These are phyloP conservation scores for Perodicticus potto DNA, from an alignment of 2,797 vertebrate species.

Conservation along the genomic window DNA sequence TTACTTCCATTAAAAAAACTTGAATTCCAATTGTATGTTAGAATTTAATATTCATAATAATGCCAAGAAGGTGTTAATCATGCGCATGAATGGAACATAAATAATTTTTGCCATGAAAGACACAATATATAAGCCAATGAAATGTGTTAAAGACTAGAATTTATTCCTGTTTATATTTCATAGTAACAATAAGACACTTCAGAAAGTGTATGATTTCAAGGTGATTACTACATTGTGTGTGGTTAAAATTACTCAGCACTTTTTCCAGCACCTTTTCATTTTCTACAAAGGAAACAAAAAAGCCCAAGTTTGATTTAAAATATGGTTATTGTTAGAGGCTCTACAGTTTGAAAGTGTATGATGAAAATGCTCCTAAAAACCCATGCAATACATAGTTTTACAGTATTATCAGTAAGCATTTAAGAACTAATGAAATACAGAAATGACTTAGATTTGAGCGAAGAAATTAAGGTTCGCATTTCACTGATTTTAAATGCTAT, in stretches of 20 bases:
- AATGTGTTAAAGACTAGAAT: conserved; percentile 43
- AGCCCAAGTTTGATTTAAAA: conserved; percentile 36
- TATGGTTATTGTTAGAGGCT: not conserved
- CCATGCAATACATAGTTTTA: conserved; percentile 28
- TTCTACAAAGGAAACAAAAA: conserved; percentile 27
- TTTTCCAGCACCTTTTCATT: conserved; percentile 49
- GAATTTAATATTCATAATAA: conserved; percentile 53
- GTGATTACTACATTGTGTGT: not conserved
- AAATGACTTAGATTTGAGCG: conserved; percentile 33
- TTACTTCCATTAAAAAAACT: conserved; percentile 41
- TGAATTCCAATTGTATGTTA: not conserved
- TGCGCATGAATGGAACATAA: conserved; percentile 16
- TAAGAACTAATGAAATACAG: conserved; percentile 31
- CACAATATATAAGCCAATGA: not conserved
- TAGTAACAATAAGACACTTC: conserved; percentile 1
- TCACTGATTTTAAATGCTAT: conserved; percentile 41
- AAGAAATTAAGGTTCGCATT: conserved; percentile 44
- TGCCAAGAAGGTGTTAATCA: conserved; percentile 28
- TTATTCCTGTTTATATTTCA: conserved; percentile 46
- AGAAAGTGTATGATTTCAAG: not conserved
- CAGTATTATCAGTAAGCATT: conserved; percentile 37
- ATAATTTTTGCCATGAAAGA: conserved; percentile 26
- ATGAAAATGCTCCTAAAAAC: conserved; percentile 43
- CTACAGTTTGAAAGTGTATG: conserved; percentile 19
- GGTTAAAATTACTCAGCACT: conserved; percentile 48